phyloP scores from a whole-genome alignment of 1,140 invertebrate genomes.

The Nilaparvata lugens region DNA sequence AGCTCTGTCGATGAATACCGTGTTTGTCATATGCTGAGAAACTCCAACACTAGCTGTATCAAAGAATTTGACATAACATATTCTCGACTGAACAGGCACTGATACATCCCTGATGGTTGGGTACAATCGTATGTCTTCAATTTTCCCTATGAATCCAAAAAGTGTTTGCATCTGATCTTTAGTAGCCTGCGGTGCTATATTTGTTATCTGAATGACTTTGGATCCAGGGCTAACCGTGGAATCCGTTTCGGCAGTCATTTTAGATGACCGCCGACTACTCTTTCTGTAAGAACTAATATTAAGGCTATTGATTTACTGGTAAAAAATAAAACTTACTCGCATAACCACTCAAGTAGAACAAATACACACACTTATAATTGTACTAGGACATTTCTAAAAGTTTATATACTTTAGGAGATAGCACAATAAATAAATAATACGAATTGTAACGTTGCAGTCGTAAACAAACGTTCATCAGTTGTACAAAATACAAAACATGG shows the following conservation, averaged over 20 bases:
- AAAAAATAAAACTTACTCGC: no score
- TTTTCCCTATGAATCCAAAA: slow-evolving; percentile 93
- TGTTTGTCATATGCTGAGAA: slow-evolving; percentile 96
- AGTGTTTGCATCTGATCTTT: slow-evolving; percentile 97
- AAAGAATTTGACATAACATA: slow-evolving; percentile 95
- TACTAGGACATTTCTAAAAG: no score
- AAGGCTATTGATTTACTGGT: no score
- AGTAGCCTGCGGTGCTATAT: slow-evolving; percentile 95
- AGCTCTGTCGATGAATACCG: slow-evolving; percentile 96
- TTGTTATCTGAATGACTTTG: slow-evolving; percentile 93
- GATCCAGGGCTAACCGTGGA: slow-evolving; percentile 32
- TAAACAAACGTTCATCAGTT: no score
- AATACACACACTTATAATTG: no score
- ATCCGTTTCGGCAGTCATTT: slow-evolving; percentile 24
- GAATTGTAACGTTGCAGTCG: no score
- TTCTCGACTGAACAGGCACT: slow-evolving; percentile 78
- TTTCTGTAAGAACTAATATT: no score
- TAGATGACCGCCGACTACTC: not conserved
- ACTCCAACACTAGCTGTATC: slow-evolving; percentile 75
- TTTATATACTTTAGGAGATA: no score
- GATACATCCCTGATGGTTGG: slow-evolving; percentile 84
- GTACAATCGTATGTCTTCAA: slow-evolving; percentile 92
- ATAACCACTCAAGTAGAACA: no score
- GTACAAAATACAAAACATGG: no score
- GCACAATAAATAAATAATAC: no score